Base-by-base conservation (phyloP, 2,797 vertebrate genomes). In the Anas georgica region DNA sequence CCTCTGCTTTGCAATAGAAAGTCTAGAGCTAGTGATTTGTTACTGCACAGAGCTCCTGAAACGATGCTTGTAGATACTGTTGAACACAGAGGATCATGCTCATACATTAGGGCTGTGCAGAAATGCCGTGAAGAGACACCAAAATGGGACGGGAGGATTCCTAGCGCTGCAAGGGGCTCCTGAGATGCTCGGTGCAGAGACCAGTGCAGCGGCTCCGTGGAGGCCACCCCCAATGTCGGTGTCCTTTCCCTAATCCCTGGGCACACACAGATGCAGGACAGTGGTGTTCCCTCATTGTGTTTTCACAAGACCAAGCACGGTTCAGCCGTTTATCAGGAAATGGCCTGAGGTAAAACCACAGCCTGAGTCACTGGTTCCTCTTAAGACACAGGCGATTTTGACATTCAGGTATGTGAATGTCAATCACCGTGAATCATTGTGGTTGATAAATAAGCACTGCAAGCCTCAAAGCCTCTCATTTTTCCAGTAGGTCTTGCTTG, bases 331-430 rank as follows among this genome's bases (percentile, higher is more conserved):
- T 73, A 83, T 76, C 88, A 90, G 89, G 95, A 95, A 96, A 95
- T 17, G 82, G 86, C 75, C 90, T n/a, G 79, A 68, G 77, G 90
- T 74, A 95, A 97, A 97, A 96, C 90, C 83, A 89, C 83, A 84
- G 86, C 46, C 86, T 89, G 92, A 97, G 88, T 96, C 96, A 97
- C 73, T 54, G 33, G 90, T 67, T 95, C 80, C 59, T 95, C 93
- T 79, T 67, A 81, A 95, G 88, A 92, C 70, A 90, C 54, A 43
- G 48, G 75, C 63, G 92, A 85, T 90, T 93, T 78, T 94, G 92
- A 88, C 89, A 59, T 60, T 76, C 94, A 94, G 92, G 95, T 94
- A 91, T 62, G 79, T 10, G 17, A 85, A 52, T 7, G 29, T 69
- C 77, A 35, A 88, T 94, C 84, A 55, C 10, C 4, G 82, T 96